Conservation (phyloP, 2,113 vertebrate genomes). For the Tinamus guttatus region DNA sequence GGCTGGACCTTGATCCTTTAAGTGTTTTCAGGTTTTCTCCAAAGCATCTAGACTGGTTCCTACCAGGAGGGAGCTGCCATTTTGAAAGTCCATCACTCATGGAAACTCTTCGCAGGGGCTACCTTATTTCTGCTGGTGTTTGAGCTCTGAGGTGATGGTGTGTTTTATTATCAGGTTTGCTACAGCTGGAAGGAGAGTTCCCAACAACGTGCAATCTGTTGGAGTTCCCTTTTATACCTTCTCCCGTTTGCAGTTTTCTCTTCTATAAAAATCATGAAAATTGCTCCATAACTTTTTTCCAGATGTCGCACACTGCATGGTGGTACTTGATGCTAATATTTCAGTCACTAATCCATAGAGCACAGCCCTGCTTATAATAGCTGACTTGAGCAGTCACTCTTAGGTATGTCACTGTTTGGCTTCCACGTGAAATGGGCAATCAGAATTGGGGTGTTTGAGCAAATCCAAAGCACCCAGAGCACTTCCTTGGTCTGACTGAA, state of each 20-base stretch:
- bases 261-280: constrained; percentile 55
- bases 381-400: background rate
- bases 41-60: constrained; percentile 18
- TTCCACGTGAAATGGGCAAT: background rate
- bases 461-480: background rate
- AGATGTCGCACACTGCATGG: constrained; percentile 49
- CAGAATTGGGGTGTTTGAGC: background rate
- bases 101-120: constrained; percentile 42
- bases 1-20: constrained; percentile 44
- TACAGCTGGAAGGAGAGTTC: constrained; percentile 58
- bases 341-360: constrained; percentile 14
- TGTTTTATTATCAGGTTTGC: constrained; percentile 62
- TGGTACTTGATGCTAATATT: constrained; percentile 36
- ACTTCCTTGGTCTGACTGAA: background rate
- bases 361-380: background rate
- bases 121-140: constrained; percentile 59
- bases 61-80: constrained; percentile 41
- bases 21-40: constrained; percentile 41
- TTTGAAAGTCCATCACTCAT: constrained; percentile 40
- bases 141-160: constrained; percentile 38
- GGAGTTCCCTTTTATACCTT: constrained; percentile 35
- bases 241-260: constrained; percentile 50
- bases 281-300: constrained; percentile 58
- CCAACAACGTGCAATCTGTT: constrained; percentile 54
- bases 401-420: background rate